Evolutionary conservation across 2,113 vertebrate genomes (phyloP).

Genomic region (Pristiophorus japonicus): DNA sequence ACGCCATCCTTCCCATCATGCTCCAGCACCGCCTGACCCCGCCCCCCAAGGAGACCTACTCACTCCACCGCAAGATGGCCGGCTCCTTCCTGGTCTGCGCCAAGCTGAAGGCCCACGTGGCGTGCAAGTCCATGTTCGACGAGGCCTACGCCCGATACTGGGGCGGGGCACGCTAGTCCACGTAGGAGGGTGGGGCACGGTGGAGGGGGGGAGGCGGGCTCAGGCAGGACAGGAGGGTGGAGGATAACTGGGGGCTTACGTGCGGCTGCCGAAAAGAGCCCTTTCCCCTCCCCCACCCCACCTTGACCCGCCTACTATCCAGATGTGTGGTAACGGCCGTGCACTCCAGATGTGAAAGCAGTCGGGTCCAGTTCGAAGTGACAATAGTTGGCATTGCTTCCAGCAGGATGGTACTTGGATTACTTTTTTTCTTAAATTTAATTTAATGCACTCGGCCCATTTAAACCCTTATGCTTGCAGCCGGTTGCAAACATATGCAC

Average conservation of each 20-base stretch:
- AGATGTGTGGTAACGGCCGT: too few species aligned
- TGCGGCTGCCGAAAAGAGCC: too few species aligned
- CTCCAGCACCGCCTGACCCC: slow-evolving; percentile 74
- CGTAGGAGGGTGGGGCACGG: too few species aligned
- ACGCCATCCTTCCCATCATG: slow-evolving; percentile 71
- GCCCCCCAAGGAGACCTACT: slow-evolving; percentile 77
- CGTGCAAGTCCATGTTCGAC: slow-evolving; percentile 72
- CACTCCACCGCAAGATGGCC: slow-evolving; percentile 82
- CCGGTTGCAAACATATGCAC: too few species aligned
- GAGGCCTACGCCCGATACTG: slow-evolving; percentile 57
- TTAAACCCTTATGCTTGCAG: too few species aligned
- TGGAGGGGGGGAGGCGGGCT: too few species aligned
- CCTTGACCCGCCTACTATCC: too few species aligned
- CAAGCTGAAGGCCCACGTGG: slow-evolving; percentile 65
- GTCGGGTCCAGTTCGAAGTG: background rate
- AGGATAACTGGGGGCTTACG: background rate
- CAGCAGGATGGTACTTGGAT: too few species aligned
- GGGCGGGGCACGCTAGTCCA: background rate
- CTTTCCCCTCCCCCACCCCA: too few species aligned
- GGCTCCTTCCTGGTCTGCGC: slow-evolving; percentile 84
- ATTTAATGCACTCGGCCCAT: too few species aligned
- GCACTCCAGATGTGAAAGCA: background rate
- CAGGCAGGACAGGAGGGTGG: too few species aligned
- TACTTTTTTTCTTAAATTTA: too few species aligned
- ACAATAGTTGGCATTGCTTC: background rate